phyloP scores from a whole-genome alignment of 2,797 vertebrate species.

The Helarctos malayanus region DNA sequence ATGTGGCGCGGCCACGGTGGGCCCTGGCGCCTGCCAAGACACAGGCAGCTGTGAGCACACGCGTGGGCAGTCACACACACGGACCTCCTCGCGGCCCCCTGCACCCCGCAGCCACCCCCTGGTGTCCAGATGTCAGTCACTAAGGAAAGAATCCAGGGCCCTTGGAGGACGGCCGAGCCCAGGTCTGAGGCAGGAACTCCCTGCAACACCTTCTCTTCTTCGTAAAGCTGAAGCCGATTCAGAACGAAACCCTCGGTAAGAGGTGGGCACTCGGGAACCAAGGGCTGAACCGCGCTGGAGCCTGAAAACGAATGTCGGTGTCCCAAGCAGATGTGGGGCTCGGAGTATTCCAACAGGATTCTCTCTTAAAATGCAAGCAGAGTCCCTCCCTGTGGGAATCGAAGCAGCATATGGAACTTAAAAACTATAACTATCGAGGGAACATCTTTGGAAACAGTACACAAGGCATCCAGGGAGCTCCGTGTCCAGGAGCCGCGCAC shows the following conservation, averaged over 20 bases:
- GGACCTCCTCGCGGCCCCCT: neutral
- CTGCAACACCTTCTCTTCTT: rapidly evolving
- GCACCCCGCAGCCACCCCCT: neutral
- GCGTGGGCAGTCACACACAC: rapidly evolving
- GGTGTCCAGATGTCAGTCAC: neutral
- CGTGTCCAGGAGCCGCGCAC: neutral
- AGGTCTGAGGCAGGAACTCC: neutral
- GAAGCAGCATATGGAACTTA: neutral
- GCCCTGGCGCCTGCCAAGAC: too few relatives aligned
- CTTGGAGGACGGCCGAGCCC: neutral
- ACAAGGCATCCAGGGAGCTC: neutral
- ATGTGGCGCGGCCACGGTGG: too few relatives aligned
- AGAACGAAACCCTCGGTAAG: rapidly evolving
- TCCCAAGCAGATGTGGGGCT: too few relatives aligned
- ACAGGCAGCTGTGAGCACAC: too few relatives aligned
- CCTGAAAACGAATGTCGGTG: too few relatives aligned
- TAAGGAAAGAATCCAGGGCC: neutral
- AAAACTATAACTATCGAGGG: neutral
- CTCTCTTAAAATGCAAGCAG: neutral
- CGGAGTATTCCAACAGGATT: rapidly evolving
- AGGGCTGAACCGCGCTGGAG: too few relatives aligned
- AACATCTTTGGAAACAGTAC: neutral
- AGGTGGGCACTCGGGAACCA: too few relatives aligned
- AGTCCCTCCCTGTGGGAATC: neutral
- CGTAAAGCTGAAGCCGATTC: neutral